phyloP scores from a whole-genome alignment of 30 jellyfish, hydroid and myxozoan species.

The Calvadosia cruxmelitensis region DNA sequence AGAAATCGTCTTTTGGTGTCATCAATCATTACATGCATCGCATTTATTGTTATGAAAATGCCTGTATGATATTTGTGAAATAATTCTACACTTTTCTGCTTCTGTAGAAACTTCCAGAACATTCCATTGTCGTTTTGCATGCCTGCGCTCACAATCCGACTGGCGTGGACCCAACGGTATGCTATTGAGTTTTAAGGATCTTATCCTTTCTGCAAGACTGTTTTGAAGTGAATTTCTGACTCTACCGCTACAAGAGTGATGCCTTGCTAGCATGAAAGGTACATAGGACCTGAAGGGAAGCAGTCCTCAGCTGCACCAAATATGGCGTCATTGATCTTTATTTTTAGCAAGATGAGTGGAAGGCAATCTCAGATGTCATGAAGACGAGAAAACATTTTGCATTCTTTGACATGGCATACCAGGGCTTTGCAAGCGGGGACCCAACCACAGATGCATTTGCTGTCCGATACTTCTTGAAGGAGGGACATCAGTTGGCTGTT shows the following conservation, averaged over 20 bases:
- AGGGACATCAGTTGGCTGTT: conserved; percentile 69
- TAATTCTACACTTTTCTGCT: not conserved
- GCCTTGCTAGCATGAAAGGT: too few relatives aligned
- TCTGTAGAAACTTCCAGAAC: conserved; percentile 53
- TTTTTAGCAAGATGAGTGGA: conserved; percentile 91
- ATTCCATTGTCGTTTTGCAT: conserved; percentile 67
- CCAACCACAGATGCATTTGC: conserved; percentile 83
- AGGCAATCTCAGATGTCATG: conserved; percentile 55
- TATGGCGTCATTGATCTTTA: too few relatives aligned
- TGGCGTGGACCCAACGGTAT: conserved; percentile 97
- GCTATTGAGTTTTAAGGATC: too few relatives aligned
- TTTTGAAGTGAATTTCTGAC: too few relatives aligned
- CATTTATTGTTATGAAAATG: too few relatives aligned
- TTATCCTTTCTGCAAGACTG: too few relatives aligned
- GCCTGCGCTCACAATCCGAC: conserved; percentile 99
- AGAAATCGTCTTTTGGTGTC: too few relatives aligned
- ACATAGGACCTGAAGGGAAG: too few relatives aligned
- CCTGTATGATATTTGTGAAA: not conserved
- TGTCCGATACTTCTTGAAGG: conserved; percentile 65
- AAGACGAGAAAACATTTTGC: conserved; percentile 72
- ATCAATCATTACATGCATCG: too few relatives aligned
- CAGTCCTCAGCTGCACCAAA: too few relatives aligned
- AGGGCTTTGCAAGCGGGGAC: conserved; percentile 99
- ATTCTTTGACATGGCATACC: conserved; percentile 96
- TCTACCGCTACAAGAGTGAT: too few relatives aligned